These are phyloP conservation scores for Fragum fragum DNA, from an alignment of 2,888 invertebrate species.

Conservation along the genomic window DNA sequence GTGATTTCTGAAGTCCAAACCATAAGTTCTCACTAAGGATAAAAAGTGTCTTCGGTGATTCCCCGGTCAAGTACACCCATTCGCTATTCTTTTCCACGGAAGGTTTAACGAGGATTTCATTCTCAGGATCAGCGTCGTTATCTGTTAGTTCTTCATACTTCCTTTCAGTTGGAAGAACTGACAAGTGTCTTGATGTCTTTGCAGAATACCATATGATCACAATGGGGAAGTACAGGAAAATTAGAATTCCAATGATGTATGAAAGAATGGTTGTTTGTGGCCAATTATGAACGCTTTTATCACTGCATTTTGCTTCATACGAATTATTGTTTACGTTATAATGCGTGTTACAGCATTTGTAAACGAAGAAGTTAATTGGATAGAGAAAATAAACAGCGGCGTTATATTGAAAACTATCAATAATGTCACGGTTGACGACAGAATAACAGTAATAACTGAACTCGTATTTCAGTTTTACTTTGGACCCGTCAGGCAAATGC, in stretches of 20 bases:
- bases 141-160: neutral
- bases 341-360: slow-evolving; percentile 37
- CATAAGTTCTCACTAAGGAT: neutral
- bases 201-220: slow-evolving; percentile 21
- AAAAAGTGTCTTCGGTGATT: slow-evolving; percentile 15
- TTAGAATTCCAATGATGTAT: slow-evolving; percentile 35
- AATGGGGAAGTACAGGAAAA: slow-evolving; percentile 48
- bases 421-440: no score
- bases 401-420: no score
- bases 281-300: slow-evolving; percentile 39
- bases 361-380: slow-evolving; percentile 36
- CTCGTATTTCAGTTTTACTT: neutral
- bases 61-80: slow-evolving; percentile 39
- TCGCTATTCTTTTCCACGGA: neutral
- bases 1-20: slow-evolving; percentile 13
- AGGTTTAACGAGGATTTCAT: no score
- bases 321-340: slow-evolving; percentile 19
- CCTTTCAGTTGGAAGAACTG: neutral
- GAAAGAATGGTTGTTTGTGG: slow-evolving; percentile 30
- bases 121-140: neutral
- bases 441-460: no score
- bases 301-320: neutral
- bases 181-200: slow-evolving; percentile 29
- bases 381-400: slow-evolving; percentile 33
- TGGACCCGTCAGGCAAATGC: slow-evolving; percentile 18